Base-by-base conservation (phyloP, 2,113 vertebrate species). In the Orientallactaga bullata region DNA sequence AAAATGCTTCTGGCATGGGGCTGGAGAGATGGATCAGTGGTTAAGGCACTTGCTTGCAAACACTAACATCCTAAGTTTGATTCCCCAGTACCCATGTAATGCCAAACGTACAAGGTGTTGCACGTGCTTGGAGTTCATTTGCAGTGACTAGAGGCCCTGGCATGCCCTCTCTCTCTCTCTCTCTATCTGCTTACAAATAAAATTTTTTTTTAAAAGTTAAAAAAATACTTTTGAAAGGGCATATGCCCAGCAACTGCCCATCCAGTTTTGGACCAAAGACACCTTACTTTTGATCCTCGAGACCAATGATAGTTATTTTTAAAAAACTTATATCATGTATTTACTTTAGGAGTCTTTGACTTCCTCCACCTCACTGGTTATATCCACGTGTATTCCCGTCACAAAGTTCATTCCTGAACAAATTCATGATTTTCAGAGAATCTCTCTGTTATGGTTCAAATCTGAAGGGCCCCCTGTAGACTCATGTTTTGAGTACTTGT, bases 231-330 rank as follows among this genome's bases (percentile, higher is more conserved):
- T 51, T 85, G 51, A 35, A 47, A 47, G 35, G 28, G n/a, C 28
- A 42, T 42, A 37, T 35, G 11, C 37, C 78, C 30, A 65, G 39
- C n/a, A 63, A 42, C 24, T 30, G 42, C 30, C 82, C 37, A 6
- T 35, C 74, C 68, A 60, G 35, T 37, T 71, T 72, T 72, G 51
- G 11, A 20, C n/a, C 58, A 20, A 42, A 37, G 37, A 17, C 83
- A 79, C 82, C 30, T 30, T 61, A 30, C 55, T 71, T 85, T 79
- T 86, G 83, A 86, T 79, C 55, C 66, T 61, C 60, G 73, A 86
- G 66, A 37, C 23, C 83, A 71, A 86, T 68, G 73, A 71, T 69
- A 47, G 47, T 35, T 71, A 12, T 61, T 86, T 72, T 28, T 6
- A 47, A 47, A 79, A 71, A 63, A 28, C 74, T 69, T 86, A 71